A percentile compares a stretch with the other conserved stretches of the same genome.
Evolutionary conservation across 2,888 invertebrate species (phyloP).

Genomic region (Drosophila neotestacea): DNA sequence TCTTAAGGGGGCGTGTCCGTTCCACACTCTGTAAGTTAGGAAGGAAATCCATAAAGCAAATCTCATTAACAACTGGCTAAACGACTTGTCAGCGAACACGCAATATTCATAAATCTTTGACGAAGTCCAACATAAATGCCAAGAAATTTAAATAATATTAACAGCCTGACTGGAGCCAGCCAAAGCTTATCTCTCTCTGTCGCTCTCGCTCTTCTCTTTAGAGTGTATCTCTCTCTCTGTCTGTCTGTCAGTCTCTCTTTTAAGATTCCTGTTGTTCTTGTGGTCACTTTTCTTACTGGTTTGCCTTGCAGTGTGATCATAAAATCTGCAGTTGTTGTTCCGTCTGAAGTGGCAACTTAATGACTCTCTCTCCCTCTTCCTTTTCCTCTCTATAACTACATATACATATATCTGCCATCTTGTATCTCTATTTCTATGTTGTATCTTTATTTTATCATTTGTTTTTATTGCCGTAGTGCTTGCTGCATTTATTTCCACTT

Average conservation of each 20-base stretch:
- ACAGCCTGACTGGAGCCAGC: constrained; percentile 27
- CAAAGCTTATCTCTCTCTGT: neutral
- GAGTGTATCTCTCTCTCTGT: neutral
- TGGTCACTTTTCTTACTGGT: constrained; percentile 59
- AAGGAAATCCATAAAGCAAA: constrained; percentile 40
- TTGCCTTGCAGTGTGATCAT: constrained; percentile 72
- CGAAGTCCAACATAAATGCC: constrained; percentile 25
- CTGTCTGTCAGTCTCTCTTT: constrained; percentile 7
- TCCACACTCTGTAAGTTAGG: constrained; percentile 6
- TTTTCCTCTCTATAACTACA: neutral
- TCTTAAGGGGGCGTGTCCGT: neutral
- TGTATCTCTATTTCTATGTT: constrained; percentile 7
- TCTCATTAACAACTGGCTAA: constrained; percentile 49
- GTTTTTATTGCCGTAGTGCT: constrained; percentile 51
- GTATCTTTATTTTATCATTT: constrained; percentile 50
- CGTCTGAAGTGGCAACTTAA: constrained; percentile 38
- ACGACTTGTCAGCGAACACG: constrained; percentile 57
- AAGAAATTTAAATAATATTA: constrained; percentile 55
- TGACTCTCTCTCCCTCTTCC: constrained; percentile 18
- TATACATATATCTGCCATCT: neutral
- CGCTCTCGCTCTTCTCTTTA: no score
- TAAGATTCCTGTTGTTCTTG: constrained; percentile 25
- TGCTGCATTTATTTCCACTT: constrained; percentile 66
- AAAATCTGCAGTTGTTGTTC: constrained; percentile 40
- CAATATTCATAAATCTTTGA: constrained; percentile 67